Evolutionary conservation across 2,888 invertebrate species (phyloP).

Genomic region (Patella caerulea): DNA sequence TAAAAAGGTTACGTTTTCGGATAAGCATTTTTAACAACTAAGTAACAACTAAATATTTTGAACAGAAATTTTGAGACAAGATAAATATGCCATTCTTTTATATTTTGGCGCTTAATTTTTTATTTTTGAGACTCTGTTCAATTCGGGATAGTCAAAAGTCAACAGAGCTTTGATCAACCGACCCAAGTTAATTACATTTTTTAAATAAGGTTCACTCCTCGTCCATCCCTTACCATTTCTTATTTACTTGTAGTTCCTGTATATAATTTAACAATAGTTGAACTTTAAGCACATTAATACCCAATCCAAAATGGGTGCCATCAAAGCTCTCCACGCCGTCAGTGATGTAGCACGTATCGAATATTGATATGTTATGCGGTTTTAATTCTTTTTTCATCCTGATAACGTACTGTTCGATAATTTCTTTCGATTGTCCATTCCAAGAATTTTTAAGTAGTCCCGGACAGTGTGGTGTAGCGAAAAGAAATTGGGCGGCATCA

Average conservation of each 20-base stretch:
- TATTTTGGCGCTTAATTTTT: no score
- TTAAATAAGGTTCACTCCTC: no score
- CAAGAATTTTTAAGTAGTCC: background rate
- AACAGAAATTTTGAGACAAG: no score
- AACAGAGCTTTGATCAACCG: no score
- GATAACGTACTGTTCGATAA: slow-evolving; percentile 20
- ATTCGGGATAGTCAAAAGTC: no score
- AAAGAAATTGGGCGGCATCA: background rate
- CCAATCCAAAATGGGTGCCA: slow-evolving; percentile 34
- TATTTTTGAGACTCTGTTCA: no score
- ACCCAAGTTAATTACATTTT: no score
- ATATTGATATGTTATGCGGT: slow-evolving; percentile 22
- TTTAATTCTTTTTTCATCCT: slow-evolving; percentile 16
- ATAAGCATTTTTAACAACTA: no score
- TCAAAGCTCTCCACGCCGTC: slow-evolving; percentile 34
- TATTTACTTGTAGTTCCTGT: slow-evolving; percentile 23
- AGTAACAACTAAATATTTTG: no score
- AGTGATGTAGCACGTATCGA: slow-evolving; percentile 33
- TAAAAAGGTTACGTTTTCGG: no score
- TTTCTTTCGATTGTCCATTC: background rate
- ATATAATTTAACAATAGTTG: slow-evolving; percentile 30
- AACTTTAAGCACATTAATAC: slow-evolving; percentile 31
- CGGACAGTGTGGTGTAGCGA: background rate
- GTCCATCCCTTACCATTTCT: slow-evolving; percentile 14
- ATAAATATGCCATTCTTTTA: no score